These are phyloP conservation scores for Heliconius erato DNA, from an alignment of 2,888 invertebrate genomes.

Conservation along the genomic window DNA sequence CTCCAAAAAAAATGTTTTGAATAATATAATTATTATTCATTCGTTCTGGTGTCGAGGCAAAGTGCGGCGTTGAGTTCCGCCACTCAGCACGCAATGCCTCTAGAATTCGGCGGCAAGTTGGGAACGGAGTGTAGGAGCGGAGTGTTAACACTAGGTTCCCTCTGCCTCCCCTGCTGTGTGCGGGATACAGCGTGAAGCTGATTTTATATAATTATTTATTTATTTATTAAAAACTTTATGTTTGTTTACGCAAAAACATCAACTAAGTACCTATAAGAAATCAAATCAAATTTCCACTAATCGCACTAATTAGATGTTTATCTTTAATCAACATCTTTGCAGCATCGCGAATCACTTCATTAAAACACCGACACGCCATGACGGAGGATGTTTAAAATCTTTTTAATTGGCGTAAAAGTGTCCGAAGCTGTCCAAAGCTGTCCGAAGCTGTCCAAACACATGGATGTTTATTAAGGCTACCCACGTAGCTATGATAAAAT, in stretches of 20 bases:
- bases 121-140: too few relatives aligned
- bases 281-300: slow-evolving; percentile 11
- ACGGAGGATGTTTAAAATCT: slow-evolving; percentile 60
- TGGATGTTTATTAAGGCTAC: slow-evolving; percentile 62
- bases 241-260: neutral
- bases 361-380: slow-evolving; percentile 45
- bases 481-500: slow-evolving; percentile 75
- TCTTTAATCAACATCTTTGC: slow-evolving; percentile 30
- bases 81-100: too few relatives aligned
- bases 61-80: too few relatives aligned
- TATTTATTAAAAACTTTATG: too few relatives aligned
- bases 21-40: too few relatives aligned
- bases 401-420: slow-evolving; percentile 60
- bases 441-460: slow-evolving; percentile 51
- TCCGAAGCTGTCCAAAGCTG: slow-evolving; percentile 54
- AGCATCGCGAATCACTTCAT: slow-evolving; percentile 45
- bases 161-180: too few relatives aligned
- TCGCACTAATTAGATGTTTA: slow-evolving; percentile 36
- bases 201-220: too few relatives aligned
- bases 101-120: too few relatives aligned
- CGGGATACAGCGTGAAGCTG: too few relatives aligned
- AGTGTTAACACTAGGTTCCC: too few relatives aligned
- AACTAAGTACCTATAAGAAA: neutral
- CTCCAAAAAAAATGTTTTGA: too few relatives aligned
- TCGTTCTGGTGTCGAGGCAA: too few relatives aligned